Percentiles rank a stretch among this genome's conserved stretches.
These are phyloP conservation scores for Pseudanteris insignis DNA, from an alignment of 2,888 invertebrate genomes.

Conservation along the genomic window DNA sequence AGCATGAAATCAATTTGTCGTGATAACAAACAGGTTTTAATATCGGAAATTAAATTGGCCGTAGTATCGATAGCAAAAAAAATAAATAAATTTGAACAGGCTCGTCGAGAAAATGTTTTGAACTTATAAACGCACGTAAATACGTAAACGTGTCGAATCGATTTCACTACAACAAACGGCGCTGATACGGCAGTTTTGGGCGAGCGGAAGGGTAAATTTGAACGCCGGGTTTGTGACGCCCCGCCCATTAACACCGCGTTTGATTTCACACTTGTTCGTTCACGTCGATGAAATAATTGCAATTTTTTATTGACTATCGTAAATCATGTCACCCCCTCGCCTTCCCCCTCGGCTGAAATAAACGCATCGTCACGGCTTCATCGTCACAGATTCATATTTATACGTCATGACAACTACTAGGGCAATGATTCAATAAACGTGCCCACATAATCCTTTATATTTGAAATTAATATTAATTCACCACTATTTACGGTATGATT, in stretches of 20 bases:
- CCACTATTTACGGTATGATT: not conserved
- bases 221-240: constrained; percentile 37
- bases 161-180: constrained; percentile 51
- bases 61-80: too few species aligned
- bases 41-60: too few species aligned
- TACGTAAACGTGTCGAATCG: constrained; percentile 58
- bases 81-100: too few species aligned
- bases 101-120: too few species aligned
- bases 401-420: constrained; percentile 7
- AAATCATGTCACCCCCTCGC: constrained; percentile 51
- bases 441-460: constrained; percentile 25
- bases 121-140: not conserved
- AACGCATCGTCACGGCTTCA: constrained; percentile 52
- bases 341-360: constrained; percentile 50
- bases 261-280: constrained; percentile 66
- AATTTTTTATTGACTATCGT: constrained; percentile 59
- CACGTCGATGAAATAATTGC: constrained; percentile 54
- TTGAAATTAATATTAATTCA: constrained; percentile 27
- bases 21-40: too few species aligned
- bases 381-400: constrained; percentile 51
- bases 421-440: constrained; percentile 34
- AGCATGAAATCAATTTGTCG: too few species aligned
- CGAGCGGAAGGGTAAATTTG: constrained; percentile 28
- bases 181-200: constrained; percentile 35
- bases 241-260: constrained; percentile 61